Evolutionary conservation across 2,888 invertebrate genomes (phyloP).

Genomic region (Tiliacea aurago): DNA sequence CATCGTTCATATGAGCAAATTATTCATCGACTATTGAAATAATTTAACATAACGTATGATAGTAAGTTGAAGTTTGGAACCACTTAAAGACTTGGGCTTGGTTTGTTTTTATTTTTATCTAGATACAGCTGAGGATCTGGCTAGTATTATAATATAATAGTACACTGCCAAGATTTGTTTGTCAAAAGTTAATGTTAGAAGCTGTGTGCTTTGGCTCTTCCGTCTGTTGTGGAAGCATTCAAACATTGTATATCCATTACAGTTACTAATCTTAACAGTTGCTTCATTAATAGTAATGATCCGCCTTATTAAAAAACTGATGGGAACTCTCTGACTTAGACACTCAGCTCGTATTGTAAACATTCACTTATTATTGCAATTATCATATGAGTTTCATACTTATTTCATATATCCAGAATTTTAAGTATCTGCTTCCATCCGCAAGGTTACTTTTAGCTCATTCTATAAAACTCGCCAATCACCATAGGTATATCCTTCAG

Average conservation of each 20-base stretch:
- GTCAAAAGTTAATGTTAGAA: conserved; percentile 41
- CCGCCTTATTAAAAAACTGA: neutral
- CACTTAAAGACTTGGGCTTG: conserved; percentile 12
- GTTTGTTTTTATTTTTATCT: conserved; percentile 44
- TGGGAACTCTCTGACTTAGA: no score
- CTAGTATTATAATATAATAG: conserved; percentile 11
- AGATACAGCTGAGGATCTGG: conserved; percentile 49
- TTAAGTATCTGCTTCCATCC: conserved; percentile 3
- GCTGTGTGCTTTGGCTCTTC: conserved; percentile 19
- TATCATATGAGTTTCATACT: neutral
- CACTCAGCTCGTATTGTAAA: neutral
- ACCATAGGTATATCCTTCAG: conserved; percentile 24
- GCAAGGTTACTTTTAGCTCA: conserved; percentile 3
- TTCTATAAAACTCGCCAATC: conserved; percentile 13
- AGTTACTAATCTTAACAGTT: neutral
- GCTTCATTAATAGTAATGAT: neutral
- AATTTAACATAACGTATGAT: conserved; percentile 22
- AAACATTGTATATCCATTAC: conserved; percentile 11
- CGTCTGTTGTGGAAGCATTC: conserved; percentile 11
- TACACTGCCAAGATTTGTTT: conserved; percentile 35
- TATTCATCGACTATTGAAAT: conserved; percentile 29
- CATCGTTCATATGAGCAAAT: conserved; percentile 25
- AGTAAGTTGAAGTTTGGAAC: conserved; percentile 4
- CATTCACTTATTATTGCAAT: neutral
- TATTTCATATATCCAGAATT: neutral